phyloP scores from a whole-genome alignment of 2,113 vertebrate species.

The Odocoileus hemionus region DNA sequence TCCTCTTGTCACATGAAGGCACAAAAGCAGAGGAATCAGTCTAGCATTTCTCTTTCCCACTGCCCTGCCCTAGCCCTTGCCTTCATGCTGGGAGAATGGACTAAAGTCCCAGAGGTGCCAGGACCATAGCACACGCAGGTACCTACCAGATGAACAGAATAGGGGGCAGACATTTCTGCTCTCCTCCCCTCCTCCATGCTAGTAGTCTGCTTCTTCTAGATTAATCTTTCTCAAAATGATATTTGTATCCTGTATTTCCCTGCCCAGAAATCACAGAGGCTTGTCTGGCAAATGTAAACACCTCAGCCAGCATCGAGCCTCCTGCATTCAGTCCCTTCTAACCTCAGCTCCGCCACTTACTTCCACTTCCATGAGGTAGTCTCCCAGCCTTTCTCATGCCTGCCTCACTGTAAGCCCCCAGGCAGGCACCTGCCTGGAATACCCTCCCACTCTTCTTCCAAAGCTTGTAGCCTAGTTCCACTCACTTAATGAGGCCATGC shows the following conservation, averaged over 20 bases:
- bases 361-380: neutral
- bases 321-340: neutral
- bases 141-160: neutral
- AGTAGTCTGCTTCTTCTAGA: neutral
- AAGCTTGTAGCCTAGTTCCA: neutral
- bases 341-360: neutral
- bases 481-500: neutral
- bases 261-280: neutral
- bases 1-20: neutral
- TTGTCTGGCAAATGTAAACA: neutral
- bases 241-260: neutral
- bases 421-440: neutral
- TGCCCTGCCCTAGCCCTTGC: neutral
- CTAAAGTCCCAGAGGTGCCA: neutral
- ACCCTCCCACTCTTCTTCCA: neutral
- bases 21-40: neutral
- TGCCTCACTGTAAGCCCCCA: too few species aligned
- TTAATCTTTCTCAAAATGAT: neutral
- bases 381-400: neutral
- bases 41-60: neutral
- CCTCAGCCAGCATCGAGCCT: neutral
- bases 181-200: neutral
- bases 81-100: neutral
- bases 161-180: neutral
- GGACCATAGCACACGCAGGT: neutral